phyloP scores from a whole-genome alignment of 2,888 invertebrate genomes.

The Luperina testacea region DNA sequence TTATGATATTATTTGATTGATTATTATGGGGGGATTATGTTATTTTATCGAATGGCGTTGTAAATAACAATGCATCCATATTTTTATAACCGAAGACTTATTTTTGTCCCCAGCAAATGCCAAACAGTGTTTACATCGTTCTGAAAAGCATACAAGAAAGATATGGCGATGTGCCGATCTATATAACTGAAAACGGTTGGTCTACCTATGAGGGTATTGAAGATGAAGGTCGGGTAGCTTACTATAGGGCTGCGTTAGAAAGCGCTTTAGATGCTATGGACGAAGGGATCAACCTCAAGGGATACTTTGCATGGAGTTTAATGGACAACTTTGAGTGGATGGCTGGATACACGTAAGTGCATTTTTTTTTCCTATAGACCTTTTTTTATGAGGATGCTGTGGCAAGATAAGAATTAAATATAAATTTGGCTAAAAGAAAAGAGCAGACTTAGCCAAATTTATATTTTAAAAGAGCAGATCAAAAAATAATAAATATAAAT shows the following conservation, averaged over 20 bases:
- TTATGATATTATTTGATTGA: no score
- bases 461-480: no score
- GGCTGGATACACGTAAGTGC: slow-evolving; percentile 88
- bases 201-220: slow-evolving; percentile 78
- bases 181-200: slow-evolving; percentile 91
- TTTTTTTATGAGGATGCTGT: neutral
- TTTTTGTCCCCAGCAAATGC: slow-evolving; percentile 79
- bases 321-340: slow-evolving; percentile 92
- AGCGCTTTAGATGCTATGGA: slow-evolving; percentile 82
- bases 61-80: neutral
- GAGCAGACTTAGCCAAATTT: no score
- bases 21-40: neutral
- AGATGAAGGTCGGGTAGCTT: slow-evolving; percentile 84
- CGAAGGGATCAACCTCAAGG: slow-evolving; percentile 84
- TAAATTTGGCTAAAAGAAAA: no score
- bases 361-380: neutral
- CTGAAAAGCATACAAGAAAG: slow-evolving; percentile 85
- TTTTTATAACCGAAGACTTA: neutral
- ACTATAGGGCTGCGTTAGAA: slow-evolving; percentile 81
- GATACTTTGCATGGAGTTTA: slow-evolving; percentile 91
- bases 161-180: slow-evolving; percentile 87
- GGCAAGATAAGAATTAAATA: neutral
- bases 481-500: neutral
- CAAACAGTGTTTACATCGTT: slow-evolving; percentile 90
- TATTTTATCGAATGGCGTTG: neutral